phyloP scores from a whole-genome alignment of 2,888 invertebrate species.

The Eupithecia exiguata region DNA sequence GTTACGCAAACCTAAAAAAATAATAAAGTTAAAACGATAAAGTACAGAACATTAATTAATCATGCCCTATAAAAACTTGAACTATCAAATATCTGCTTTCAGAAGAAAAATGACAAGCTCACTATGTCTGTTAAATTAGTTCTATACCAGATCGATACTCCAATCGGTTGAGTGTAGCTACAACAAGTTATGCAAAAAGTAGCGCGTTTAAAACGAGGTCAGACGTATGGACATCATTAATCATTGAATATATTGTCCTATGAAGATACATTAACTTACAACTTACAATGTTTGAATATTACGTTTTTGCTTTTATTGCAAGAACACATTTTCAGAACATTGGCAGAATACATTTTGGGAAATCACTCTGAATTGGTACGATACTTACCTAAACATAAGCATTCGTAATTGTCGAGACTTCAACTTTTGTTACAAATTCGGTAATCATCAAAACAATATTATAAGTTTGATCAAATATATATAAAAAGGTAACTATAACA shows the following conservation, averaged over 20 bases:
- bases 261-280: slow-evolving; percentile 8
- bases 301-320: no score
- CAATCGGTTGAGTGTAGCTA: slow-evolving; percentile 7
- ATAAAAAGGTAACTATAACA: neutral
- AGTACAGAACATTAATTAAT: neutral
- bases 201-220: slow-evolving; percentile 27
- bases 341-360: no score
- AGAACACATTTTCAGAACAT: no score
- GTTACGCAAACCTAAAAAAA: no score
- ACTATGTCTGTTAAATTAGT: slow-evolving; percentile 11
- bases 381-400: neutral
- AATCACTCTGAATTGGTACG: neutral
- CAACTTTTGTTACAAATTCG: no score
- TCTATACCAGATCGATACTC: slow-evolving; percentile 19
- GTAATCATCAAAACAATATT: neutral
- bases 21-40: neutral
- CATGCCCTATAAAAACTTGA: no score
- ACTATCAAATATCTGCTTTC: neutral
- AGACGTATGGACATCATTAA: slow-evolving; percentile 19
- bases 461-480: neutral
- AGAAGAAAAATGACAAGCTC: neutral
- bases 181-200: slow-evolving; percentile 31
- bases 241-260: slow-evolving; percentile 29
- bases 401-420: no score
- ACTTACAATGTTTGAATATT: slow-evolving; percentile 5